Percentiles rank a stretch among this genome's conserved stretches.
Evolutionary conservation across 2,113 vertebrate species (phyloP).

Genomic region (Nansenia antarctica): DNA sequence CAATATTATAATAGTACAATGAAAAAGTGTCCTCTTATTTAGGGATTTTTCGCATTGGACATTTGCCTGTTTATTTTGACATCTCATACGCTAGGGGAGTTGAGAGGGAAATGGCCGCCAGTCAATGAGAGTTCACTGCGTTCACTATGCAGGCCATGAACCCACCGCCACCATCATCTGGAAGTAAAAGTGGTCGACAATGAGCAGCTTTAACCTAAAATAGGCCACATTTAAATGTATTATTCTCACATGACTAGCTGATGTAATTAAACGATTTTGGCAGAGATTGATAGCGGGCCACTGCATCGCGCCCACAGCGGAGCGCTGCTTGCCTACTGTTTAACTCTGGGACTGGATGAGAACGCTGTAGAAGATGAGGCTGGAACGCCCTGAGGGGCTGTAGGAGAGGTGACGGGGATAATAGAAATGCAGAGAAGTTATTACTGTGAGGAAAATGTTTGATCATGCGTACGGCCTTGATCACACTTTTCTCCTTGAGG

Average conservation of each 20-base stretch:
- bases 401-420: neutral
- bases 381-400: neutral
- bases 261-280: neutral
- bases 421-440: neutral
- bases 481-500: neutral
- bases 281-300: too few species aligned
- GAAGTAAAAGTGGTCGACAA: too few species aligned
- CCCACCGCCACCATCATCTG: too few species aligned
- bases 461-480: neutral
- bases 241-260: neutral
- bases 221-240: neutral
- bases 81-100: neutral
- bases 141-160: neutral
- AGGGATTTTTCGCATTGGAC: conserved; percentile 37
- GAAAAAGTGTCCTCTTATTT: conserved; percentile 49
- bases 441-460: neutral
- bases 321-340: neutral
- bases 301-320: too few species aligned
- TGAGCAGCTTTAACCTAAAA: too few species aligned
- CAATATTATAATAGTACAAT: conserved; percentile 70
- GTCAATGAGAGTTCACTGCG: neutral
- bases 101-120: neutral
- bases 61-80: neutral
- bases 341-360: neutral
- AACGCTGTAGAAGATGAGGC: neutral